Evolutionary conservation across 2,113 vertebrate species (phyloP).

Genomic region (Ophthalmolycus amberensis): DNA sequence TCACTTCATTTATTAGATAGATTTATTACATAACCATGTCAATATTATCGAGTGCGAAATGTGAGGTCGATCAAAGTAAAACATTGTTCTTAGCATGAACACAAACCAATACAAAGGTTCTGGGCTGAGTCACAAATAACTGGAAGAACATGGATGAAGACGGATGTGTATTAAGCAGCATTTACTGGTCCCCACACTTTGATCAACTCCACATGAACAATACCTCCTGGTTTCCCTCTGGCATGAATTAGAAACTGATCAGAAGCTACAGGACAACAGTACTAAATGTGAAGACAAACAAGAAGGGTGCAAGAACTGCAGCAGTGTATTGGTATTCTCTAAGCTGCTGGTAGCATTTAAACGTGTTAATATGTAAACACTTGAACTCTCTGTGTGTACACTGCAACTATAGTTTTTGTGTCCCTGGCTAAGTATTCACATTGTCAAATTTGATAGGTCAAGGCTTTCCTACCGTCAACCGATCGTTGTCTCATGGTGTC

Average conservation of each 20-base stretch:
- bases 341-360: constrained; percentile 5
- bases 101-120: background rate
- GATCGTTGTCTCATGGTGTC: background rate
- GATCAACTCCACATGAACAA: background rate
- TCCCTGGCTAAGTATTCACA: background rate
- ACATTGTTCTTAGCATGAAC: background rate
- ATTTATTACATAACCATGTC: background rate
- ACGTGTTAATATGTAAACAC: background rate
- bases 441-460: background rate
- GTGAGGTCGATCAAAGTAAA: background rate
- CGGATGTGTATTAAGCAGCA: background rate
- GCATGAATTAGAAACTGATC: background rate
- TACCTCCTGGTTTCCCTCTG: background rate
- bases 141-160: background rate
- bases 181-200: background rate
- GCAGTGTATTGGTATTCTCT: background rate
- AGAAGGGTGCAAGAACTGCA: background rate
- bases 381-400: background rate
- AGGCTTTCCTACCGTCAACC: background rate
- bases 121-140: background rate
- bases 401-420: background rate
- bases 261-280: background rate
- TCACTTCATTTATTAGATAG: constrained; percentile 1
- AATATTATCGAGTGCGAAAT: background rate
- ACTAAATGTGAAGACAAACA: constrained; percentile 3